These are phyloP conservation scores for Probaryconus sp. DNA, from an alignment of 1,140 invertebrate genomes.

Conservation along the genomic window DNA sequence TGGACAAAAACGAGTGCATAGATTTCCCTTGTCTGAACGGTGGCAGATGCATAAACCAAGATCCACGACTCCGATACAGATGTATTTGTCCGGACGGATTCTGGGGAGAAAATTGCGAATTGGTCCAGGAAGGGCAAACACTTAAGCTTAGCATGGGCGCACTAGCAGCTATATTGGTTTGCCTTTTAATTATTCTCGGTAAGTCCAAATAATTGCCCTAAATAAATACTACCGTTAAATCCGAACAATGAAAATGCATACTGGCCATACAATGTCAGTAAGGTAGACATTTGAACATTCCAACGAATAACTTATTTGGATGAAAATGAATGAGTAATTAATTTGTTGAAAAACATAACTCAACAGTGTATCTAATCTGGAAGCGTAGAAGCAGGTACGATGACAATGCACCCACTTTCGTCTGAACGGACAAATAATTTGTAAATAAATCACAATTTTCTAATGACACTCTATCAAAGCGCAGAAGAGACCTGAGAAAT, in stretches of 20 bases:
- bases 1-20: conserved; percentile 95
- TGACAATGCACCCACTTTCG: conserved; percentile 23
- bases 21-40: conserved; percentile 95
- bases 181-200: conserved; percentile 96
- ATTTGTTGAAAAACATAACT: conserved; percentile 36
- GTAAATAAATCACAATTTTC: conserved; percentile 26
- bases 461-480: conserved; percentile 11
- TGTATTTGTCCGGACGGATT: conserved; percentile 94
- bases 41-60: conserved; percentile 92
- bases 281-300: too few species aligned
- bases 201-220: conserved; percentile 74
- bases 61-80: conserved; percentile 88
- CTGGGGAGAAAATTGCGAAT: conserved; percentile 95
- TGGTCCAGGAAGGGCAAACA: conserved; percentile 94
- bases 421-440: conserved; percentile 26
- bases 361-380: conserved; percentile 45
- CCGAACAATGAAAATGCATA: conserved; percentile 2
- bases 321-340: too few species aligned
- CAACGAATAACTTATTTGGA: too few species aligned
- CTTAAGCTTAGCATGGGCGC: conserved; percentile 96
- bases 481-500: conserved; percentile 8
- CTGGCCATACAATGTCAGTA: too few species aligned
- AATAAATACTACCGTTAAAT: conserved; percentile 19
- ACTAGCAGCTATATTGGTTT: conserved; percentile 94
- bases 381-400: conserved; percentile 49